A percentile compares a stretch with the other conserved stretches of the same genome.
phyloP scores from a whole-genome alignment of 2,113 vertebrate species.

The Serilophus lunatus region DNA sequence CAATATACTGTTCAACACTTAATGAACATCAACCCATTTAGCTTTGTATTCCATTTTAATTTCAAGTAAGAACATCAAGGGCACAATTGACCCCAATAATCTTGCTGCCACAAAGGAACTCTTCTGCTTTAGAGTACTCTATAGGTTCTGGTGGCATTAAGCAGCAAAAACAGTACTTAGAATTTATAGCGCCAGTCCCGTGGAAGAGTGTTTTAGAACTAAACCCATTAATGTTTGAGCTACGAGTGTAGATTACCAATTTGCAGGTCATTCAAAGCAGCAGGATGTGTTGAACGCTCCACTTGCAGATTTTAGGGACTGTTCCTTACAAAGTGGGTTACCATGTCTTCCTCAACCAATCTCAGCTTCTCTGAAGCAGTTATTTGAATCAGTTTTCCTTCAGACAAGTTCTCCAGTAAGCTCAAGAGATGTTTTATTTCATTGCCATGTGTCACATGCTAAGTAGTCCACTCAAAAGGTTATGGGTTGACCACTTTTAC shows the following conservation, averaged over 20 bases:
- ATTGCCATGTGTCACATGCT: background rate
- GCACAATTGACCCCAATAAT: background rate
- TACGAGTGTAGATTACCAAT: background rate
- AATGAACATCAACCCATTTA: background rate
- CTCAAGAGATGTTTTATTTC: background rate
- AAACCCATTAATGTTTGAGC: background rate
- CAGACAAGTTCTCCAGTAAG: background rate
- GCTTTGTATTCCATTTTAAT: background rate
- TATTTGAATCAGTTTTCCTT: background rate
- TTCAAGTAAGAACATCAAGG: background rate
- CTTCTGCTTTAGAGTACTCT: background rate
- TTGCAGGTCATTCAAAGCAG: background rate
- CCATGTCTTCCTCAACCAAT: fast-evolving
- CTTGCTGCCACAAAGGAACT: background rate
- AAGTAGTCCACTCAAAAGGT: background rate
- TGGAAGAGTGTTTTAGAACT: background rate
- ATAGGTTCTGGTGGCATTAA: fast-evolving
- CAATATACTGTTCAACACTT: background rate
- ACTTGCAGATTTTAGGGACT: background rate
- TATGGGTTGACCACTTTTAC: background rate
- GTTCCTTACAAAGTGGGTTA: fast-evolving
- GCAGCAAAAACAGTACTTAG: background rate
- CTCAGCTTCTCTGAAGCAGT: background rate
- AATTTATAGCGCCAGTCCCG: background rate
- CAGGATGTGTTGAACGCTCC: background rate